Conservation (phyloP, 1,140 invertebrate species). For the Pseudomyrmex concolor region DNA sequence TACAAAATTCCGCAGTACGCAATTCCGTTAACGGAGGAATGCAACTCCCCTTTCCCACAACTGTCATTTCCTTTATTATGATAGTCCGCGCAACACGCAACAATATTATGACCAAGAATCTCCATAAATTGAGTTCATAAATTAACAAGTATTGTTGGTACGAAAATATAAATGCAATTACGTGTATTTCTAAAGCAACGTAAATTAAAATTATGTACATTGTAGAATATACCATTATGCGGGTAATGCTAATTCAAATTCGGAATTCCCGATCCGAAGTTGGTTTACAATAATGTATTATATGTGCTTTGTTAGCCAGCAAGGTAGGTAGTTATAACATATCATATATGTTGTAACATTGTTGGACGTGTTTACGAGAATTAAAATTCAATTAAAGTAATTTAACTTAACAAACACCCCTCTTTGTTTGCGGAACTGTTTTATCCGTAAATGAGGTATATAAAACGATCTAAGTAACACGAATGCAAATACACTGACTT, state of each 20-base stretch:
- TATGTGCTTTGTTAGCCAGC: no score
- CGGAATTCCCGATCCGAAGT: no score
- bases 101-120: slow-evolving; percentile 41
- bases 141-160: slow-evolving; percentile 38
- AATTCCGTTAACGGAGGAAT: slow-evolving; percentile 50
- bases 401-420: no score
- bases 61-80: slow-evolving; percentile 48
- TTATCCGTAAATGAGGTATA: not conserved
- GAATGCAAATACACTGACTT: not conserved
- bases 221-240: not conserved
- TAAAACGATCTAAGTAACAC: not conserved
- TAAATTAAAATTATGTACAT: not conserved
- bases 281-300: no score
- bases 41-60: slow-evolving; percentile 7
- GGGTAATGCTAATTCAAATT: not conserved
- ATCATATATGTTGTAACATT: no score
- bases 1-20: slow-evolving; percentile 50
- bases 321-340: no score
- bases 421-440: not conserved
- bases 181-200: not conserved
- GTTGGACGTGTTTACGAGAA: no score
- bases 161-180: slow-evolving; percentile 18
- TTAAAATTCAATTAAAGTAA: no score
- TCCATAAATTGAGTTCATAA: slow-evolving; percentile 49
- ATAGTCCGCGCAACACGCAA: slow-evolving; percentile 5